Conservation (phyloP, 2,113 vertebrate genomes). For the Crypturellus undulatus region DNA sequence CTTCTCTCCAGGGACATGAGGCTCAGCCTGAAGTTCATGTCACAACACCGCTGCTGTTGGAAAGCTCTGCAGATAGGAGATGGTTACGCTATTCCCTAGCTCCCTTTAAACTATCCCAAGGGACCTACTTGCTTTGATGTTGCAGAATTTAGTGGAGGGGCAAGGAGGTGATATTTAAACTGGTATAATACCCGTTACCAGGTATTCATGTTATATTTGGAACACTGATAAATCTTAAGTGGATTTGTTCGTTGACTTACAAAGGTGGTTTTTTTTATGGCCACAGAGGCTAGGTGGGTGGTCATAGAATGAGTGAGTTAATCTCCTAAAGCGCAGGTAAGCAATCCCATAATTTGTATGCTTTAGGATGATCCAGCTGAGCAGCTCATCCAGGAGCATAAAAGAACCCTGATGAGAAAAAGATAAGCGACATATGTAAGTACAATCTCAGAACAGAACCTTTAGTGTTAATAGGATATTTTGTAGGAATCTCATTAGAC, state of each 20-base stretch:
- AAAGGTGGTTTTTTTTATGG: neutral
- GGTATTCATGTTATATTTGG: conserved; percentile 12
- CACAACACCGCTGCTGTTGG: conserved; percentile 13
- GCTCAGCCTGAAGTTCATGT: conserved; percentile 8
- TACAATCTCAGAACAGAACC: conserved; percentile 40
- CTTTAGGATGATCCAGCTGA: conserved; percentile 52
- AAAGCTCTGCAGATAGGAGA: conserved; percentile 1
- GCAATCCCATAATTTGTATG: conserved; percentile 44
- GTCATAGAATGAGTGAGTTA: neutral
- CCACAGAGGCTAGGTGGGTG: conserved; percentile 15
- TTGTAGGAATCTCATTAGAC: conserved; percentile 65
- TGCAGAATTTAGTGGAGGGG: conserved; percentile 3
- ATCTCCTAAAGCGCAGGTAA: conserved; percentile 60
- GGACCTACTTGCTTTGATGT: conserved; percentile 45
- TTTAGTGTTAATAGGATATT: conserved; percentile 63
- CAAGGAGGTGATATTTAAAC: conserved; percentile 24
- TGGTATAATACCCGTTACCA: neutral
- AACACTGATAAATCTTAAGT: conserved; percentile 3
- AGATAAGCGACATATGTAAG: conserved; percentile 64
- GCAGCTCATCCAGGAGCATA: conserved; percentile 57
- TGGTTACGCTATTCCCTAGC: conserved; percentile 15
- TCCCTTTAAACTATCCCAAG: conserved; percentile 11
- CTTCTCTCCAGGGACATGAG: neutral
- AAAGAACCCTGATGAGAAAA: conserved; percentile 61
- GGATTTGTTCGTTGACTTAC: neutral